phyloP scores from a whole-genome alignment of 2,797 vertebrate genomes.

The Jordanella pulchra region DNA sequence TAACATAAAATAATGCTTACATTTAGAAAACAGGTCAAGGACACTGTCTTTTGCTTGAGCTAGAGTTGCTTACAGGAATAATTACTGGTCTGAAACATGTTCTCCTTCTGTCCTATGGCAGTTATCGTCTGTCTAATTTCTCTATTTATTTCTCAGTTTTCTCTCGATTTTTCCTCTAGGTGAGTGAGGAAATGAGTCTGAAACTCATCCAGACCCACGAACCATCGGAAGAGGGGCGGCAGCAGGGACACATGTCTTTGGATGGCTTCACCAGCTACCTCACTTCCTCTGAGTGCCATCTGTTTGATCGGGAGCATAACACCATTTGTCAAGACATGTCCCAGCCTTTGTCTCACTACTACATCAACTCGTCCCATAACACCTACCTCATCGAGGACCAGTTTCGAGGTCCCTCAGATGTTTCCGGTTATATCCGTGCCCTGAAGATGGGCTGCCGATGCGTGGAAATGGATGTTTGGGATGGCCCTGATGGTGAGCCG shows the following conservation, averaged over 20 bases:
- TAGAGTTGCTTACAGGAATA: neutral
- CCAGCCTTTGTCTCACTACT: slow-evolving; percentile 93
- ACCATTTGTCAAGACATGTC: slow-evolving; percentile 92
- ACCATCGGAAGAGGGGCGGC: slow-evolving; percentile 87
- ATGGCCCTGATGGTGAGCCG: slow-evolving; percentile 87
- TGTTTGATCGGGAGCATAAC: slow-evolving; percentile 90
- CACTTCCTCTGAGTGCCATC: slow-evolving; percentile 89
- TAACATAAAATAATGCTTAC: slow-evolving; percentile 13
- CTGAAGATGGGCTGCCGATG: slow-evolving; percentile 94
- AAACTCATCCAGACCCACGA: slow-evolving; percentile 90
- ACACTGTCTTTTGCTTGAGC: neutral
- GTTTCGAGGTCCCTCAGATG: slow-evolving; percentile 89
- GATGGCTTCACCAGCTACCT: slow-evolving; percentile 95
- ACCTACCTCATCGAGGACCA: slow-evolving; percentile 97
- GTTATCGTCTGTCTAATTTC: neutral
- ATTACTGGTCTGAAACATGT: neutral
- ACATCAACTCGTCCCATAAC: slow-evolving; percentile 94
- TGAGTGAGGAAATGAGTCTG: slow-evolving; percentile 89
- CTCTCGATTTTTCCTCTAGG: slow-evolving; percentile 56
- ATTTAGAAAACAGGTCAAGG: slow-evolving; percentile 7
- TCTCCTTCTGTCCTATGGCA: neutral
- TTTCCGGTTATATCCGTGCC: slow-evolving; percentile 91
- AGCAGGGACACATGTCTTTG: slow-evolving; percentile 89
- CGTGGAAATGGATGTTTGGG: slow-evolving; percentile 92
- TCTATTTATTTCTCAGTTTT: neutral